Base-by-base conservation (phyloP, 2,888 invertebrate species). In the Apantesis nais region DNA sequence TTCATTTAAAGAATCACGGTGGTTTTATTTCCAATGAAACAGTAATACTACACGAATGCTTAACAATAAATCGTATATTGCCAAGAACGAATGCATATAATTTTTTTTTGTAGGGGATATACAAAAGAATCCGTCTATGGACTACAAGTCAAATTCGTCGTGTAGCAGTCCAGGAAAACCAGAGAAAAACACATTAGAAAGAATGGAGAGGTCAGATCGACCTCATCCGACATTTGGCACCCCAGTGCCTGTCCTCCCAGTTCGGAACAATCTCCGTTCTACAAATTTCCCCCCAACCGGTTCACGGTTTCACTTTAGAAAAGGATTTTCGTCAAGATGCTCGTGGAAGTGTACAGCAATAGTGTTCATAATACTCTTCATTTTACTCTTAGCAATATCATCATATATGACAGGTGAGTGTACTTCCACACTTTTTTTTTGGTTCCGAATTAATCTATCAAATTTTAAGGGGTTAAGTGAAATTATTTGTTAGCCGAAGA, bases 331-430 rank as follows among this genome's bases (percentile, higher is more conserved):
- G 72, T 97, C 98, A 83, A 96, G 96, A 86, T 99, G 99, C 94
- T 98, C 98, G 78, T 99, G 99, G 98, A 98, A 98, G 92, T 98
- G 98, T 93, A 97, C 98, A 82, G 98, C 98, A 78, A 97, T 99
- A 89, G 97, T 97, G 82, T 97, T 98, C 90, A 97, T 98, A 89
- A 96, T 98, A 92, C 96, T 98, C 84, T 97, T 98, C 84, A 96
- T 98, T 84, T 96, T 98, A 86, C 96, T 99, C 83, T 96, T 97
- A 87, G 97, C 98, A 80, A 97, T 98, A 80, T 96, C 98, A 82
- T 97, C 97, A 82, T 98, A 98, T 95, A 97, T 99, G 95, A 97
- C 98, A 95, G 98, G 98, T 98, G 94, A 87, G 86, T 81, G 48
- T 55, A 12, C 22, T 34, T 39, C 8, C 58, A 22, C 2, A 19